Evolutionary conservation across 2,888 invertebrate genomes (phyloP).

Genomic region (Drosophila nr. perissopoda): DNA sequence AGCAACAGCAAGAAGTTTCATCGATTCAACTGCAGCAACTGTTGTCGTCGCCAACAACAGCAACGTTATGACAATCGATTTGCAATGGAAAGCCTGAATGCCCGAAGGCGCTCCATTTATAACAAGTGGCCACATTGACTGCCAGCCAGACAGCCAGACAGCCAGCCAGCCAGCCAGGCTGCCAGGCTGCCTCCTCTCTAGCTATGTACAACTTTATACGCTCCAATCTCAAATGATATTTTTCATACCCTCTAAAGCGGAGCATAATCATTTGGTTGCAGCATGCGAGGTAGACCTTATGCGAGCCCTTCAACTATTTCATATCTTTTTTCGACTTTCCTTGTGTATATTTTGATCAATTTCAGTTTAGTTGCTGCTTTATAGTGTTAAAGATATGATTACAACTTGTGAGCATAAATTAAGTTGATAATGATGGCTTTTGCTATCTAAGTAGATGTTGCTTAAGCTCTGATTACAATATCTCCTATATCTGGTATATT

Average conservation of each 20-base stretch:
- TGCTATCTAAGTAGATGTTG: too few relatives aligned
- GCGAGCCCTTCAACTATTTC: background rate
- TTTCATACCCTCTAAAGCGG: constrained; percentile 24
- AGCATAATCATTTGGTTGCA: background rate
- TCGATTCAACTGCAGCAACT: constrained; percentile 32
- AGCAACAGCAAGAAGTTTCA: constrained; percentile 14
- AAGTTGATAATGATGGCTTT: background rate
- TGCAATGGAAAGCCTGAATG: constrained; percentile 77
- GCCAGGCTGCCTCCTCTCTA: constrained; percentile 25
- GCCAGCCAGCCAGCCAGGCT: background rate
- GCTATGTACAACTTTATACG: constrained; percentile 52
- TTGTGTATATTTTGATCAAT: background rate
- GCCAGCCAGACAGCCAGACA: constrained; percentile 3
- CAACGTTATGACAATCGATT: constrained; percentile 81
- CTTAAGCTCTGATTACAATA: background rate
- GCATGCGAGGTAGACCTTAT: background rate
- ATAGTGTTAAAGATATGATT: background rate
- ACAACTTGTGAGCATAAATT: background rate
- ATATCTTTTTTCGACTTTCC: background rate
- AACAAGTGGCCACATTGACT: constrained; percentile 72
- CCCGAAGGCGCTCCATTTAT: constrained; percentile 78
- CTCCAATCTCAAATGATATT: constrained; percentile 41
- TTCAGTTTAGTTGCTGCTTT: background rate
- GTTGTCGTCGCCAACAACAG: constrained; percentile 40
- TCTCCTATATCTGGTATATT: background rate